Evolutionary conservation across 2,113 vertebrate genomes (phyloP), one percentile per base, ranked within the genome.

Genomic region (Percopsis transmontana): DNA sequence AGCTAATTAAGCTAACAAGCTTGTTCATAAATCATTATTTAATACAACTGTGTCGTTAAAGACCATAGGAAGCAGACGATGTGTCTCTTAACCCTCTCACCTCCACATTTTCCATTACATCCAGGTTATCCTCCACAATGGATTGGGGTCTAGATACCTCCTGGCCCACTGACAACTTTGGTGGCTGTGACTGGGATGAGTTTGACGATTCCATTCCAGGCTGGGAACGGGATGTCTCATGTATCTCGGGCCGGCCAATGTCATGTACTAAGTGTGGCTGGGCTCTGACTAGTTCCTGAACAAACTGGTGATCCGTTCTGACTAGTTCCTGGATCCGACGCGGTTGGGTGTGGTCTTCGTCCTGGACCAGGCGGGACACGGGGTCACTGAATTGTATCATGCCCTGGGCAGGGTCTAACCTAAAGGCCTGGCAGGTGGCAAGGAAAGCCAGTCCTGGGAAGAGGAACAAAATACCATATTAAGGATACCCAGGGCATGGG

Each of bases 251-350:
- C 62, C 77, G 66, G 27, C 79, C 69, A 75, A 87, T 78, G 58
- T 89, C 80, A 0, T 86, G 85, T 3, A 86, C 83, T 62, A 85
- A 18, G 21, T 89, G 74, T 23, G 85, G 87, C 41, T 85, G 87
- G 24, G 47, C 76, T 15, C 72, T 70, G 47, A 86, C 87, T 16
- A 86, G 47, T 62, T 85, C 69, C 0, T 56, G 76, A 63, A 20
- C 58, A 0, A 62, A 42, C 48, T 75, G 76, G 14, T 80, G 85
- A 57, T 74, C 79, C 70, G 70, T 47, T 62, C 87, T 24, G 70
- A 77, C 68, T 45, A 85, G 54, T 20, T 84, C 81, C 73, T 78
- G 79, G 68, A 82, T 10, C 62, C 76, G 19, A 3, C 3, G 54
- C 1, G 61, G 18, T 58, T 48, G 69, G 48, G 38, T 53, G 6